Evolutionary conservation across 2,888 invertebrate genomes (phyloP).

Genomic region (Cancer borealis): DNA sequence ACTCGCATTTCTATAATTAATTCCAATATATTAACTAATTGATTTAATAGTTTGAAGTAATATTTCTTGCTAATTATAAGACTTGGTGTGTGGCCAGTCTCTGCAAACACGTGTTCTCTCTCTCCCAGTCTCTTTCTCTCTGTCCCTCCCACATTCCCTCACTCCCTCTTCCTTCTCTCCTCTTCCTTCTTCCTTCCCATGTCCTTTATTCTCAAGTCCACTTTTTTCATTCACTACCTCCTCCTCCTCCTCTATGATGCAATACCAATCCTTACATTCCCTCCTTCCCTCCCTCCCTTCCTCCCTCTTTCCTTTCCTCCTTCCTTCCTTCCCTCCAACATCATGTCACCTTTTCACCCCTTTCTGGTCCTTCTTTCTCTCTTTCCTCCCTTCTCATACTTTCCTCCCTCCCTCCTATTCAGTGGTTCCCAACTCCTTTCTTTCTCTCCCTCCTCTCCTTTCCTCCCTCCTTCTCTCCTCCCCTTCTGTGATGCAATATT

Average conservation of each 20-base stretch:
- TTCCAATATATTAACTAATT: no score
- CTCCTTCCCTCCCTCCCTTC: neutral
- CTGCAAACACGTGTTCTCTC: neutral
- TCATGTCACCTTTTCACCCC: constrained; percentile 32
- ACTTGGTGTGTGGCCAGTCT: neutral
- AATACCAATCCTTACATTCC: neutral
- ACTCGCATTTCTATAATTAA: no score
- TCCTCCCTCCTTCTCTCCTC: neutral
- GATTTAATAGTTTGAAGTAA: no score
- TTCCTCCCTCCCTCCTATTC: neutral
- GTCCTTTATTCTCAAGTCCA: neutral
- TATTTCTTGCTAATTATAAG: neutral
- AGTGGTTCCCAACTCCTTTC: neutral
- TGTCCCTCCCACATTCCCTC: neutral
- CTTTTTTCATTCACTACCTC: neutral
- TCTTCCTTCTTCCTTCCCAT: neutral
- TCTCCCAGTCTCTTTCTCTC: neutral
- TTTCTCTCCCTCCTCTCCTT: neutral
- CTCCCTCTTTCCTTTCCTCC: neutral
- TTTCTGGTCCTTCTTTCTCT: neutral
- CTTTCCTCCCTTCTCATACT: neutral
- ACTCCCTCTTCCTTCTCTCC: neutral
- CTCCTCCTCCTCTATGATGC: neutral
- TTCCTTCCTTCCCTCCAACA: neutral
- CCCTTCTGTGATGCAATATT: neutral